Conservation (phyloP, 2,113 vertebrate species). For the Megaceryle torquata region DNA sequence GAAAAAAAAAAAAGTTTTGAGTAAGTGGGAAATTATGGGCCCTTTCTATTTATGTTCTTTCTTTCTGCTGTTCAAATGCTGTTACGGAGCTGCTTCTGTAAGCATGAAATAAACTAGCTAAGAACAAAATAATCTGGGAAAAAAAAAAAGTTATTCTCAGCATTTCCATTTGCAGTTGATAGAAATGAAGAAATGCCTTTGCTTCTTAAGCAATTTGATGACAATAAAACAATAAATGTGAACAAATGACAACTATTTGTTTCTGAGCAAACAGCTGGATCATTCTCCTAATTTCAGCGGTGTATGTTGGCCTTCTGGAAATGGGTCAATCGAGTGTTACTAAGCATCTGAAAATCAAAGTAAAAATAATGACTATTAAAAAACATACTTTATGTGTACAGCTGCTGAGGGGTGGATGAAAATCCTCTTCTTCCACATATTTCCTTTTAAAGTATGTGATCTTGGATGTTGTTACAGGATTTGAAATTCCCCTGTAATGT, state of each 20-base stretch:
- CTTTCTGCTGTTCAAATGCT: not conserved
- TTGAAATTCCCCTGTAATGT: slow-evolving; percentile 85
- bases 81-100: not conserved
- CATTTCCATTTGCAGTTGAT: slow-evolving; percentile 37
- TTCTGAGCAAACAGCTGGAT: slow-evolving; percentile 47
- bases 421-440: slow-evolving; percentile 91
- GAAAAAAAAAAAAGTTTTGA: not conserved
- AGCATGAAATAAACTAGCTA: not conserved
- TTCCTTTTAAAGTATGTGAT: slow-evolving; percentile 97
- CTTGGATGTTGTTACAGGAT: slow-evolving; percentile 87
- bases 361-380: slow-evolving; percentile 65
- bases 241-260: slow-evolving; percentile 41
- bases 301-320: slow-evolving; percentile 62
- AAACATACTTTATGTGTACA: slow-evolving; percentile 91
- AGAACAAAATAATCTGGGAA: not conserved
- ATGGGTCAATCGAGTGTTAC: slow-evolving; percentile 49
- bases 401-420: slow-evolving; percentile 85
- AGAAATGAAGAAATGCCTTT: slow-evolving; percentile 12
- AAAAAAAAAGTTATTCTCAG: not conserved
- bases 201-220: slow-evolving; percentile 38
- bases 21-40: not conserved
- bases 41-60: not conserved
- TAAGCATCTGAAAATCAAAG: slow-evolving; percentile 58
- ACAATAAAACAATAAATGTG: slow-evolving; percentile 57
- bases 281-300: slow-evolving; percentile 23